These are phyloP conservation scores for Vanessa atalanta DNA, from an alignment of 1,140 invertebrate species.

Conservation along the genomic window DNA sequence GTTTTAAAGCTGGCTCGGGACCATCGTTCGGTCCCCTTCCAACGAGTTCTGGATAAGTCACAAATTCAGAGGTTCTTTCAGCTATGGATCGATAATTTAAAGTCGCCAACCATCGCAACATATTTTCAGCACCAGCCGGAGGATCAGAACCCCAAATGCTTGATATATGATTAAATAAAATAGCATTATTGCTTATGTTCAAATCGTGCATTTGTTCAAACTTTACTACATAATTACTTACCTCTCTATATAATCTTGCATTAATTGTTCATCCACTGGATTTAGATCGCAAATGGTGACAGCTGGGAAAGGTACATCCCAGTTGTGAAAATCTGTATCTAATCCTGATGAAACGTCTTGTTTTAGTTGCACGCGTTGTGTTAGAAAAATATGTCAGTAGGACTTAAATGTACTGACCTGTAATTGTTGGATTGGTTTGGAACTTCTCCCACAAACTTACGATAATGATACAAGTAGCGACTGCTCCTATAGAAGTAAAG, in stretches of 20 bases:
- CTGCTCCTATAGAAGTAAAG: conserved; percentile 84
- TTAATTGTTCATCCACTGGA: conserved; percentile 75
- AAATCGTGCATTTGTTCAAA: not conserved
- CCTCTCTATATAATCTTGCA: conserved; percentile 74
- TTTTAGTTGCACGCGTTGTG: not conserved
- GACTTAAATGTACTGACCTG: conserved; percentile 71
- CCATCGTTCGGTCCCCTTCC: conserved; percentile 38
- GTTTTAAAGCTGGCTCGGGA: conserved; percentile 47
- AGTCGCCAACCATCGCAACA: conserved; percentile 70
- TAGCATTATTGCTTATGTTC: not conserved
- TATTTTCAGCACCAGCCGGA: conserved; percentile 54
- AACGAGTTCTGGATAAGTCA: conserved; percentile 49
- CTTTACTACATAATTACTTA: conserved; percentile 42
- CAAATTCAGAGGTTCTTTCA: conserved; percentile 52
- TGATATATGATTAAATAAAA: not conserved
- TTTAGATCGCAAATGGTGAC: conserved; percentile 83
- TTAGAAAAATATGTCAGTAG: not conserved
- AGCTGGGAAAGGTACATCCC: conserved; percentile 87
- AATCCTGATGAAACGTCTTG: conserved; percentile 77
- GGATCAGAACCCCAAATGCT: conserved; percentile 58
- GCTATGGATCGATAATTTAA: conserved; percentile 69
- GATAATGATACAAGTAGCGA: conserved; percentile 86
- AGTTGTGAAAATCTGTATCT: conserved; percentile 88
- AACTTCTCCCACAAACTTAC: conserved; percentile 89
- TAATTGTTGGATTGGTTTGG: conserved; percentile 90